Base-by-base conservation (phyloP, 2,797 vertebrate species). In the Mionectes olivaceus region DNA sequence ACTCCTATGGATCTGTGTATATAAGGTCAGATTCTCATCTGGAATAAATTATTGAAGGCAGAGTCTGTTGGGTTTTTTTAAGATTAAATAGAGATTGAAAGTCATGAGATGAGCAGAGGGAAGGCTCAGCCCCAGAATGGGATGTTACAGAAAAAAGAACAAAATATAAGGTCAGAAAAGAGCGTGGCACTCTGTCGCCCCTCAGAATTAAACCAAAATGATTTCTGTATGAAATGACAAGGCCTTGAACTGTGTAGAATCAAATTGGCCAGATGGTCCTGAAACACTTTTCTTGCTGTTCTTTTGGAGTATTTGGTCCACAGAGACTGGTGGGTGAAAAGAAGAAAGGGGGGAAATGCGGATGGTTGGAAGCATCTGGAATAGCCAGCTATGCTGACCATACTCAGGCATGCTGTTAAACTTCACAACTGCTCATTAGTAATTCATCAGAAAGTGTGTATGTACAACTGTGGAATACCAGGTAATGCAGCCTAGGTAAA, bases 11-110 rank as follows among this genome's bases (percentile, higher is more conserved):
- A 78, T 92, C 79, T 87, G 76, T 70, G 52, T 74, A 52, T 82
- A 55, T 57, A 90, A 94, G 83, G 76, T 92, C 92, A 92, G 84
- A 91, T 85, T 91, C 70, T 86, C 92, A 93, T 89, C 79, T 93
- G 87, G 94, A 44, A 83, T 85, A 90, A 92, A 94, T 93, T 95
- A 93, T 21, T 94, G 63, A 92, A 87, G 79, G 57, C 60, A 84
- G 39, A 68, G 30, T 13, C 70, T 65, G 37, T 59, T 59, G 35
- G 11, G 33, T 85, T 79, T 95, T 84, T 53, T 74, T 47, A 86
- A 76, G 52, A 86, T 69, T 94, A 79, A 90, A 67, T 74, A 61
- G 56, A 83, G 27, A 89, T 67, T 79, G 56, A 89, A 92, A 92
- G 57, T 71, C 71, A 33, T 68, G 60, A 96, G 88, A 92, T 79